A percentile compares a stretch with the other conserved stretches of the same genome.
phyloP scores from a whole-genome alignment of 2,888 invertebrate species.

The Celastrina argiolus region DNA sequence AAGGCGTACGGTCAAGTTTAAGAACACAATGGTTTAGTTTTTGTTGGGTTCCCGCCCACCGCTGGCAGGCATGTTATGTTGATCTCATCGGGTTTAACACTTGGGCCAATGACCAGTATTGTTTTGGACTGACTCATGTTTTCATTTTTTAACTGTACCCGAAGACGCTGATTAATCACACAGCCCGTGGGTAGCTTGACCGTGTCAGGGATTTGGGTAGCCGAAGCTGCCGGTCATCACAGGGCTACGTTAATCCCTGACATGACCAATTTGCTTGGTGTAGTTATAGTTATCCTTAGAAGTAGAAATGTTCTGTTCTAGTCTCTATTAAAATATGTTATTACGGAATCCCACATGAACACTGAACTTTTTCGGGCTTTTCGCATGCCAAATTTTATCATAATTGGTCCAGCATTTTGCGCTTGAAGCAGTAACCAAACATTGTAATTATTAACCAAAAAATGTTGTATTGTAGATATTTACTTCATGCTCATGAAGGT shows the following conservation, averaged over 20 bases:
- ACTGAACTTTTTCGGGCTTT: no score
- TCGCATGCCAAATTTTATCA: no score
- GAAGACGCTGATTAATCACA: neutral
- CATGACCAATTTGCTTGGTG: neutral
- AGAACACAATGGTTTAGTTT: neutral
- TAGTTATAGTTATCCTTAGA: neutral
- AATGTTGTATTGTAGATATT: no score
- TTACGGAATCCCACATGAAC: no score
- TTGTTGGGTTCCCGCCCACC: neutral
- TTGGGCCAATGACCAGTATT: constrained; percentile 22
- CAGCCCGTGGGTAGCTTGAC: no score
- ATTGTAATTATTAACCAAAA: no score
- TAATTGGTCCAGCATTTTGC: no score
- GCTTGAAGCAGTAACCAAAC: no score
- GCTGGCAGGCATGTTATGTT: constrained; percentile 14
- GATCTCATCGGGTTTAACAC: constrained; percentile 24
- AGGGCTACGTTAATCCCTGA: neutral
- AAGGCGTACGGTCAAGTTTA: neutral
- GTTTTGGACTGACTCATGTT: constrained; percentile 1
- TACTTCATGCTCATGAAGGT: no score
- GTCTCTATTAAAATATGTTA: neutral
- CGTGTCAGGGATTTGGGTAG: no score
- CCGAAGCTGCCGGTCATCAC: no score
- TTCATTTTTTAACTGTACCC: neutral
- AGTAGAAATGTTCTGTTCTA: neutral